Conservation (phyloP, 2,888 invertebrate species). For the Caenorhabditis zanzibari region DNA sequence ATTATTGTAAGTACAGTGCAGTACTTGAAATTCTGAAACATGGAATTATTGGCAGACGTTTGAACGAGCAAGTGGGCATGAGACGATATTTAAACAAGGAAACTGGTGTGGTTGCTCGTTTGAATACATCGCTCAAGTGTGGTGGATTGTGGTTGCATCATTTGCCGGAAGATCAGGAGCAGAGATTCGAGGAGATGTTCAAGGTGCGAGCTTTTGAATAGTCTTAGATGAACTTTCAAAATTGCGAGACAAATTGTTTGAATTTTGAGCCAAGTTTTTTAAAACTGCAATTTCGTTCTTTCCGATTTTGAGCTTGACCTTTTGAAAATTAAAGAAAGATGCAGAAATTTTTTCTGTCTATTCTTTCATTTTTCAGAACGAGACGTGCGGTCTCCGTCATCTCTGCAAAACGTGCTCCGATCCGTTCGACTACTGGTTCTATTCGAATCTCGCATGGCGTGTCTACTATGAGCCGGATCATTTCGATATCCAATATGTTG, state of each 20-base stretch:
- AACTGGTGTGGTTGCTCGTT: not conserved
- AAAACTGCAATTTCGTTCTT: no score
- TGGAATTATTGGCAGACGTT: no score
- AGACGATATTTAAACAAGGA: not conserved
- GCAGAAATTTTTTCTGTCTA: no score
- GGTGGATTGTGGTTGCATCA: not conserved
- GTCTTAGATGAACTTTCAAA: no score
- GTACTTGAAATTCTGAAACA: no score
- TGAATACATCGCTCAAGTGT: not conserved
- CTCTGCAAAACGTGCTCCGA: not conserved
- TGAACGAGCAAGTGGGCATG: not conserved
- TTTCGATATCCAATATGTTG: not conserved
- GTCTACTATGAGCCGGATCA: not conserved
- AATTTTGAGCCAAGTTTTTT: no score
- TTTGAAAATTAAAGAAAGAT: no score
- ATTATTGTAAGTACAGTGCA: no score
- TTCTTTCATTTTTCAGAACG: no score
- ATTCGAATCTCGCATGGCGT: not conserved
- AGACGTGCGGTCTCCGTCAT: not conserved
- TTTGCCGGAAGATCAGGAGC: not conserved
- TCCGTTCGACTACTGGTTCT: conserved; percentile 2
- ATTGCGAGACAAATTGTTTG: no score
- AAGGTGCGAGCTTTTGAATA: not conserved
- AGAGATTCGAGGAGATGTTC: not conserved
- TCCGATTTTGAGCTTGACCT: no score